Evolutionary conservation across 1,140 invertebrate species (phyloP).

Genomic region (Streblospio benedicti): DNA sequence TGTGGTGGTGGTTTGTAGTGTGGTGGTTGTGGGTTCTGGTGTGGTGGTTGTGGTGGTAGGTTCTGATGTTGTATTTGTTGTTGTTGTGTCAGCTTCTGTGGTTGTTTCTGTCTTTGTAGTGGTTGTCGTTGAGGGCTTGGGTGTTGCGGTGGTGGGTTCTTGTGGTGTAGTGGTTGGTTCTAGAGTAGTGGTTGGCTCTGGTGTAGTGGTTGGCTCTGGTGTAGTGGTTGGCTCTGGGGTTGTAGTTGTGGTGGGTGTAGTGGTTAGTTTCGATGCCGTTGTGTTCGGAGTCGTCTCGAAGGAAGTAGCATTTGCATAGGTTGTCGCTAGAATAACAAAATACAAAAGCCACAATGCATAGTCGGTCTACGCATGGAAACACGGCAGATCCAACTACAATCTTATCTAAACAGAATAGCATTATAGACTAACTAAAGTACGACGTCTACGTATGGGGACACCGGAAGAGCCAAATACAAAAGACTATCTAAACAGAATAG

Average conservation of each 20-base stretch:
- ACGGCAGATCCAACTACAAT: too few relatives aligned
- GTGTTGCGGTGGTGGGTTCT: too few relatives aligned
- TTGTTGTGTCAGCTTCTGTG: conserved; percentile 1
- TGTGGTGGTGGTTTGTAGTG: neutral
- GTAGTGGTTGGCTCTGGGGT: neutral
- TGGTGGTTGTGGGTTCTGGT: neutral
- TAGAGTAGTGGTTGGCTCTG: neutral
- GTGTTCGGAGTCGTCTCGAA: too few relatives aligned
- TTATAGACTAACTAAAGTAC: too few relatives aligned
- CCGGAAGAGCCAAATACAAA: too few relatives aligned
- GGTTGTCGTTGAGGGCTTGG: neutral
- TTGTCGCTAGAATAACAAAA: too few relatives aligned
- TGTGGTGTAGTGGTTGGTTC: neutral
- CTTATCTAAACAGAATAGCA: too few relatives aligned
- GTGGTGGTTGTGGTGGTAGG: neutral
- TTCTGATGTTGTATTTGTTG: conserved; percentile 2
- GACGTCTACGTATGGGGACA: too few relatives aligned
- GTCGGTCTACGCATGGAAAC: too few relatives aligned
- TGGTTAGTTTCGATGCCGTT: neutral
- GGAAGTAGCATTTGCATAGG: too few relatives aligned
- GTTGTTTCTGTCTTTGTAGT: neutral
- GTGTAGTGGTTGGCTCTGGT: neutral
- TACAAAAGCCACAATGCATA: too few relatives aligned
- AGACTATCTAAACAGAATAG: too few relatives aligned
- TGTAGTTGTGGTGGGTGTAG: neutral